A percentile compares a stretch with the other conserved stretches of the same genome.
Conservation (phyloP, 1,140 invertebrate species). For the Tachypleus tridentatus region DNA sequence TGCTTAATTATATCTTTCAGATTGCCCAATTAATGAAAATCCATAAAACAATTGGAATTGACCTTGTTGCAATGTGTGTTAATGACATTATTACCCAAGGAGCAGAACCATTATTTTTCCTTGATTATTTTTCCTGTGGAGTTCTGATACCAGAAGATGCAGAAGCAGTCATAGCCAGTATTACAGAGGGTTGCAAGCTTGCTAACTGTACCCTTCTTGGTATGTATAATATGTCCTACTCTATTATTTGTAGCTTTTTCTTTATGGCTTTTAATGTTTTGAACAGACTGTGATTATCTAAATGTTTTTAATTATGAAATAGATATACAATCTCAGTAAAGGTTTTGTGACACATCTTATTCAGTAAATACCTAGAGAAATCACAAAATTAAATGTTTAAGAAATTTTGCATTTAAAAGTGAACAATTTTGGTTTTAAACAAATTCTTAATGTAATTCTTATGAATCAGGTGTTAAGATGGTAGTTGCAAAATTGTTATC, state of each 20-base stretch:
- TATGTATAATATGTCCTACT: slow-evolving; percentile 28
- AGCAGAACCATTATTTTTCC: slow-evolving; percentile 86
- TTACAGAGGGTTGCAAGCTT: slow-evolving; percentile 69
- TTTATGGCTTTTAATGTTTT: background rate
- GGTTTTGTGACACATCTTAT: too few species aligned
- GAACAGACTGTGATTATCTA: too few species aligned
- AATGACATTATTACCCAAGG: slow-evolving; percentile 92
- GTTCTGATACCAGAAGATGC: slow-evolving; percentile 62
- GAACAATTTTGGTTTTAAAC: too few species aligned
- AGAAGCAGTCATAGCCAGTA: slow-evolving; percentile 62
- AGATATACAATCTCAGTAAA: too few species aligned
- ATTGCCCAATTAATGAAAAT: slow-evolving; percentile 65
- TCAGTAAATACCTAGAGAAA: too few species aligned
- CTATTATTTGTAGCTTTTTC: background rate
- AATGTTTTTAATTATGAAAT: background rate
- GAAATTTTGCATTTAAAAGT: too few species aligned
- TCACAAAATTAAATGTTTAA: too few species aligned
- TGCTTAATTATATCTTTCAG: slow-evolving; percentile 35
- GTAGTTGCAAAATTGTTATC: too few species aligned
- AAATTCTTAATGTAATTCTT: too few species aligned
- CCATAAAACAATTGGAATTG: slow-evolving; percentile 79
- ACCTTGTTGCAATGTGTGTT: slow-evolving; percentile 95
- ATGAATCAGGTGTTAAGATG: too few species aligned
- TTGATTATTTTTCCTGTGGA: slow-evolving; percentile 93
- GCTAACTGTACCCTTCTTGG: slow-evolving; percentile 82